Evolutionary conservation across 2,888 invertebrate genomes (phyloP).

Genomic region (Oscheius sp.): DNA sequence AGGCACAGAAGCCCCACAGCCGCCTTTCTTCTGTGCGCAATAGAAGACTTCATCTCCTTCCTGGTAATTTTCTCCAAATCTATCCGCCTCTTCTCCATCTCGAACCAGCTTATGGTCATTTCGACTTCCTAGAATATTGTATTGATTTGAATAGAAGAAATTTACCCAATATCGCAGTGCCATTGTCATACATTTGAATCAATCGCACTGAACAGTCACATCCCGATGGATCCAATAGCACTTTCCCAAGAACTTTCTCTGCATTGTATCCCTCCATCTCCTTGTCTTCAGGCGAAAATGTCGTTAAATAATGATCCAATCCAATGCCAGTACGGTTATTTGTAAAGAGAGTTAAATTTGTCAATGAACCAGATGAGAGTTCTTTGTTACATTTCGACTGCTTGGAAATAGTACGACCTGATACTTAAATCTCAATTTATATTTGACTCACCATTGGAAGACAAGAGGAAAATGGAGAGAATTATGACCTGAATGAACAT

Average conservation of each 20-base stretch:
- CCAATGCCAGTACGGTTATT: neutral
- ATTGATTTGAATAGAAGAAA: neutral
- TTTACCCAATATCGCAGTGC: neutral
- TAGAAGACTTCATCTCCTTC: neutral
- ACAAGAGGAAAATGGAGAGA: too few species aligned
- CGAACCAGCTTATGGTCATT: neutral
- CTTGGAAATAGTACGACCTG: too few species aligned
- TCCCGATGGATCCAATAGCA: neutral
- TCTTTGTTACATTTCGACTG: too few species aligned
- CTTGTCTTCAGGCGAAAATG: neutral
- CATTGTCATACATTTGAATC: neutral
- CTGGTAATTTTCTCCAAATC: neutral
- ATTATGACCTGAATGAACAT: too few species aligned
- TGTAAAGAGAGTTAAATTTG: neutral
- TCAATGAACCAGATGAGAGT: too few species aligned
- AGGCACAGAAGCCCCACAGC: neutral
- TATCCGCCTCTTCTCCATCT: neutral
- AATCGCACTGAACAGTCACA: neutral
- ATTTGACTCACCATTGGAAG: too few species aligned
- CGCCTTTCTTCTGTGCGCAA: conserved; percentile 1
- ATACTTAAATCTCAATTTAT: too few species aligned
- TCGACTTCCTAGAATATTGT: neutral
- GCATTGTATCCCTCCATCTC: neutral
- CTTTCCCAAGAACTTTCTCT: neutral
- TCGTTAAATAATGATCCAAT: neutral